Conservation (phyloP, 64 coral and sea anemone species). For the Montipora foliosa region DNA sequence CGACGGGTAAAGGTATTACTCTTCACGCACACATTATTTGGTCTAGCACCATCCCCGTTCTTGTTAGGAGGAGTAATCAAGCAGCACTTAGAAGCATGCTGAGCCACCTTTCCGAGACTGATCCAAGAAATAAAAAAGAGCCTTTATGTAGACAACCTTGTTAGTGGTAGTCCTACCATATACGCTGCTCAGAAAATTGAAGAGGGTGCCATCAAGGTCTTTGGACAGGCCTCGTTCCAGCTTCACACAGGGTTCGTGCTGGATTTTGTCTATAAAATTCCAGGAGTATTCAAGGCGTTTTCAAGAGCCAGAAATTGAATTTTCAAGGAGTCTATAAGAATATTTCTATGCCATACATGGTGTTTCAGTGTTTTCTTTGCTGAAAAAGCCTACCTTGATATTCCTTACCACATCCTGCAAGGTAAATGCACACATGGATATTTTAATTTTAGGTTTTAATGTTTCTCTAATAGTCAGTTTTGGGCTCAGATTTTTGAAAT, state of each 20-base stretch:
- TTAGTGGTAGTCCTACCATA: constrained; percentile 25
- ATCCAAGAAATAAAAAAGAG: constrained; percentile 23
- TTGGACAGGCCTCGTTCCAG: constrained; percentile 21
- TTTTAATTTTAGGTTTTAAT: too few species aligned
- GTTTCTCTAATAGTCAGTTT: too few species aligned
- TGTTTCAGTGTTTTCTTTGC: too few species aligned
- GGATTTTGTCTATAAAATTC: too few species aligned
- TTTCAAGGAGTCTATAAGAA: too few species aligned
- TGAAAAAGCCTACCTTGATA: too few species aligned
- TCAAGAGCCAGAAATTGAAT: too few species aligned
- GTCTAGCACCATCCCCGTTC: constrained; percentile 60
- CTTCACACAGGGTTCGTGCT: constrained; percentile 23
- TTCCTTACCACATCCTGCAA: too few species aligned
- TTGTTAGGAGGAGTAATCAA: constrained; percentile 73
- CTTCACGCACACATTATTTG: constrained; percentile 62
- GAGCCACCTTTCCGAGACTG: not conserved
- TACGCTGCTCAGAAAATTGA: not conserved
- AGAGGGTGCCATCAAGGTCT: constrained; percentile 32
- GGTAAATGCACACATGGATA: too few species aligned
- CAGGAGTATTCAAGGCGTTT: too few species aligned
- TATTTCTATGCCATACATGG: too few species aligned
- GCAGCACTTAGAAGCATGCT: constrained; percentile 39
- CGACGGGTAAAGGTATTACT: not conserved
- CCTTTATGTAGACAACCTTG: constrained; percentile 64
- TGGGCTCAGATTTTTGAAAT: too few species aligned